phyloP scores from a whole-genome alignment of 30 jellyfish, hydroid and myxozoan genomes.

The Nemopilema nomurai region DNA sequence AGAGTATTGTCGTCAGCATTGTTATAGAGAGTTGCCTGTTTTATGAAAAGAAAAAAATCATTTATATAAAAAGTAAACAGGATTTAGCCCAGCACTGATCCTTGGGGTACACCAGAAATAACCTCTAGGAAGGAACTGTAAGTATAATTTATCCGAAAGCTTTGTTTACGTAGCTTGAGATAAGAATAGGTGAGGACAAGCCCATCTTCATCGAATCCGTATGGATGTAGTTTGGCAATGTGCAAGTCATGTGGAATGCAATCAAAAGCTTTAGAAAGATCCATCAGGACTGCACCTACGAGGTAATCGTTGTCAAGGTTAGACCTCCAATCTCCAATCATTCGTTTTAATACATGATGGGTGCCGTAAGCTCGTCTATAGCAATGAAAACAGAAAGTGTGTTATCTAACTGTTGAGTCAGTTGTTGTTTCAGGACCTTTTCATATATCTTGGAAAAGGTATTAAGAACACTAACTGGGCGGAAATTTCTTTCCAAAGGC shows the following conservation, averaged over 20 bases:
- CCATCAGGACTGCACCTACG: constrained; percentile 23
- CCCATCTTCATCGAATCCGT: constrained; percentile 13
- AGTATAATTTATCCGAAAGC: constrained; percentile 16
- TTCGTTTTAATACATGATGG: constrained; percentile 10
- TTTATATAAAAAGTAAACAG: constrained; percentile 24
- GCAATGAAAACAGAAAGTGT: constrained; percentile 37
- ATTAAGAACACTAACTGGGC: constrained; percentile 25
- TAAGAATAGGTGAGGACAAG: constrained; percentile 4
- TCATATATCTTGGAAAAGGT: constrained; percentile 30
- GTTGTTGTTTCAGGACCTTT: constrained; percentile 25
- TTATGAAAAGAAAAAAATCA: constrained; percentile 17
- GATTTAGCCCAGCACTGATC: constrained; percentile 41
- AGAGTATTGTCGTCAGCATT: constrained; percentile 56
- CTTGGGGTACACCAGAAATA: constrained; percentile 62
- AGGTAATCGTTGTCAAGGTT: constrained; percentile 29
- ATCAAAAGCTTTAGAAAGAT: constrained; percentile 31
- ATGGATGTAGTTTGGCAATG: constrained; percentile 41
- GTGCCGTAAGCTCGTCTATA: constrained; percentile 19
- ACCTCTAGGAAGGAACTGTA: constrained; percentile 43
- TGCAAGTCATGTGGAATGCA: constrained; percentile 52
- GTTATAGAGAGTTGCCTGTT: constrained; percentile 30
- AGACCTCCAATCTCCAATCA: constrained; percentile 42
- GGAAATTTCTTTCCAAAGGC: constrained; percentile 30
- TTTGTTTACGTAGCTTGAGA: constrained; percentile 27
- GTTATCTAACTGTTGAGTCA: constrained; percentile 20